Evolutionary conservation across 1,140 invertebrate genomes (phyloP).

Genomic region (Ectropis grisescens): DNA sequence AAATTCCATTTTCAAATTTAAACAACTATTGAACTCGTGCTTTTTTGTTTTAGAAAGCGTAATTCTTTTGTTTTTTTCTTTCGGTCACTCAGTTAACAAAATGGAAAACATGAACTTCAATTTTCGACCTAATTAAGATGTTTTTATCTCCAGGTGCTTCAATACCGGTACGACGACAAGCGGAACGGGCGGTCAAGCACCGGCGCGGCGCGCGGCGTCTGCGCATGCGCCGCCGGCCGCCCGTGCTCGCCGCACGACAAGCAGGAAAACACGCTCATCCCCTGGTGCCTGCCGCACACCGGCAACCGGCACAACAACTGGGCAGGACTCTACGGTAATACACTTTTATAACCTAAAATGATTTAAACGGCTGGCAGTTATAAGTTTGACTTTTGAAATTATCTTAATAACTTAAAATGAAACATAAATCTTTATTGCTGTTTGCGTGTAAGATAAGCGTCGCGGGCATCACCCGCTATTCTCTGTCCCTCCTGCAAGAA

Average conservation of each 20-base stretch:
- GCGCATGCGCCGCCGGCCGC: constrained; percentile 77
- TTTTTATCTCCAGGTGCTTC: constrained; percentile 65
- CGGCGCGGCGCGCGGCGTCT: constrained; percentile 82
- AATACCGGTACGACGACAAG: constrained; percentile 81
- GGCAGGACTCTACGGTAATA: constrained; percentile 76
- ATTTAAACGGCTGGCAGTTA: background rate
- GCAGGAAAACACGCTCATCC: constrained; percentile 89
- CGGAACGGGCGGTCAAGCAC: constrained; percentile 73
- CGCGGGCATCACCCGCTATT: too few species aligned
- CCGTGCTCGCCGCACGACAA: constrained; percentile 80
- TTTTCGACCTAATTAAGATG: too few species aligned
- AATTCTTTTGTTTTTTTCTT: too few species aligned
- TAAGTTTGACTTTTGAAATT: background rate
- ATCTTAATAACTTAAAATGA: constrained; percentile 1
- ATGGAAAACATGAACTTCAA: too few species aligned
- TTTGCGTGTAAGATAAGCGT: too few species aligned
- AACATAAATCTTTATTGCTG: too few species aligned
- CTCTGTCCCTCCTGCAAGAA: too few species aligned
- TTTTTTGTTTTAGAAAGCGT: too few species aligned
- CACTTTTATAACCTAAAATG: background rate
- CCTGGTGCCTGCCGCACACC: constrained; percentile 93
- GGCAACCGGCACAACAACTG: constrained; percentile 90
- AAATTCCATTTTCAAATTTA: too few species aligned
- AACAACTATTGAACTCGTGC: too few species aligned
- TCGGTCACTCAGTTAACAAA: too few species aligned